Conservation (phyloP, 1,140 invertebrate genomes). For the Rhyzopertha dominica region DNA sequence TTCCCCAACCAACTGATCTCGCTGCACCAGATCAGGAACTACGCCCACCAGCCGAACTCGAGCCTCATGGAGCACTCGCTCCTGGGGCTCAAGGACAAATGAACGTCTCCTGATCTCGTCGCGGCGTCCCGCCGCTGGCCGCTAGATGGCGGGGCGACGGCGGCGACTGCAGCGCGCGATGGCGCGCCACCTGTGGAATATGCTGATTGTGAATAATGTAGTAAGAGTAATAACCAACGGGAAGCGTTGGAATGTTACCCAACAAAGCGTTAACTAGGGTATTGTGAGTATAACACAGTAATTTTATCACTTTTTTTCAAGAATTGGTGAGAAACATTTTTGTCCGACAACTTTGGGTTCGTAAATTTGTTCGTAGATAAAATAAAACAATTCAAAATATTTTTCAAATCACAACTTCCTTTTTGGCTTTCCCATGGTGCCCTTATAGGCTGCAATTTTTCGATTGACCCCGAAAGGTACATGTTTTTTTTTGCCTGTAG, state of each 20-base stretch:
- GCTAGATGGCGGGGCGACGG: background rate
- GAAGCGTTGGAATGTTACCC: background rate
- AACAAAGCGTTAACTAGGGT: background rate
- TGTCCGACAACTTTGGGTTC: too few relatives aligned
- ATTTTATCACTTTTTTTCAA: too few relatives aligned
- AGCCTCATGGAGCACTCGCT: conserved; percentile 55
- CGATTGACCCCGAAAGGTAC: too few relatives aligned
- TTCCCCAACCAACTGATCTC: conserved; percentile 95
- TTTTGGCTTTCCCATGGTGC: too few relatives aligned
- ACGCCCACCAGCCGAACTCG: conserved; percentile 82
- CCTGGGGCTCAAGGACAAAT: conserved; percentile 53
- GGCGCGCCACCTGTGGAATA: background rate
- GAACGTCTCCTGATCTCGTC: conserved; percentile 13
- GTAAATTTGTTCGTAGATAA: too few relatives aligned
- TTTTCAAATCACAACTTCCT: too few relatives aligned
- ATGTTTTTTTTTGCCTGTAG: too few relatives aligned
- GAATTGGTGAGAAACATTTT: too few relatives aligned
- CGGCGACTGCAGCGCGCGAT: background rate
- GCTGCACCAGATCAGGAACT: conserved; percentile 93
- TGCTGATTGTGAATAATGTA: background rate
- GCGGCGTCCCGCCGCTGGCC: background rate
- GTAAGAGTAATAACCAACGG: background rate
- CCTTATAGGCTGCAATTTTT: too few relatives aligned
- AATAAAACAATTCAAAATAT: too few relatives aligned
- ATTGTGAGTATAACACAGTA: too few relatives aligned